These are phyloP conservation scores for Allygus modestus DNA, from an alignment of 2,888 invertebrate species.

Conservation along the genomic window DNA sequence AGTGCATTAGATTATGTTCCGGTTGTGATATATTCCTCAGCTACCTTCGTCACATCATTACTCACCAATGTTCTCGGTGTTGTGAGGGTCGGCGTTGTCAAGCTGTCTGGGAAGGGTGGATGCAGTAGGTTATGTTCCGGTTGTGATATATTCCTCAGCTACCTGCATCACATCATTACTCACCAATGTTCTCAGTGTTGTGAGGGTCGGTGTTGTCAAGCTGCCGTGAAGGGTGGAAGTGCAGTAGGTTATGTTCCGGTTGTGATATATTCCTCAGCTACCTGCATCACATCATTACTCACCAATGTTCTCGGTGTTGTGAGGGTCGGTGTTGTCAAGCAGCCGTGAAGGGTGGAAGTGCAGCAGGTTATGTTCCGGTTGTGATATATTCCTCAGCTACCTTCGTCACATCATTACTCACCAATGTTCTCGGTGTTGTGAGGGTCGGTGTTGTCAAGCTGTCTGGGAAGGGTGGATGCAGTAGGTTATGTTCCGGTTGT, in stretches of 20 bases:
- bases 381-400: neutral
- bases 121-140: slow-evolving; percentile 1
- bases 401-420: neutral
- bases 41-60: neutral
- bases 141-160: neutral
- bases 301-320: neutral
- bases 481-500: slow-evolving; percentile 26
- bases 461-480: neutral
- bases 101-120: slow-evolving; percentile 3
- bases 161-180: neutral
- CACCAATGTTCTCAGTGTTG: neutral
- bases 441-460: neutral
- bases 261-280: slow-evolving; percentile 4
- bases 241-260: slow-evolving; percentile 31
- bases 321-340: neutral
- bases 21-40: slow-evolving; percentile 15
- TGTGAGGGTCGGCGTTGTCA: neutral
- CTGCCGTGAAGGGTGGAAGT: neutral
- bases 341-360: neutral
- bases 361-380: slow-evolving; percentile 12
- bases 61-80: neutral
- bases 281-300: neutral
- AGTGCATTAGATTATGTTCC: slow-evolving; percentile 25
- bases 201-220: neutral
- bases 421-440: neutral